Percentiles rank a stretch among this genome's conserved stretches.
Conservation (phyloP, 2,113 vertebrate genomes). For the Thunnus maccoyii region DNA sequence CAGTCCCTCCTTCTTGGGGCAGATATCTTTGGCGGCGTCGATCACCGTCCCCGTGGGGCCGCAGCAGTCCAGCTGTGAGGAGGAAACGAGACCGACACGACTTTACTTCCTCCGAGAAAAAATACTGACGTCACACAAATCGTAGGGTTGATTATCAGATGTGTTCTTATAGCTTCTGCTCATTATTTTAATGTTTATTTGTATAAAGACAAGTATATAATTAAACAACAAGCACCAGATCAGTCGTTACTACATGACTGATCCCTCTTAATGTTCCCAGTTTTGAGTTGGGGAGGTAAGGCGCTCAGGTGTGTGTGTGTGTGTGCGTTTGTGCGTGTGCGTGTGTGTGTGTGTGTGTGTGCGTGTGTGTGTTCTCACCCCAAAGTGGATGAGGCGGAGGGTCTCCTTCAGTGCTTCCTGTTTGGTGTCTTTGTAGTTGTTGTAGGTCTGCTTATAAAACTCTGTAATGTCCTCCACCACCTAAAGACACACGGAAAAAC, state of each 20-base stretch:
- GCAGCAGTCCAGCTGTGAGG: conserved; percentile 89
- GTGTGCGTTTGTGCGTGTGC: no score
- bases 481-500: conserved; percentile 57
- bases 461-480: conserved; percentile 87
- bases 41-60: conserved; percentile 75
- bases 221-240: no score
- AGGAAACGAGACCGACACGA: not conserved
- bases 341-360: no score
- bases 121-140: no score
- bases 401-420: conserved; percentile 85
- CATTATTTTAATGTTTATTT: no score
- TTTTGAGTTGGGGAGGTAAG: no score
- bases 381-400: conserved; percentile 87
- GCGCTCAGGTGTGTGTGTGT: no score
- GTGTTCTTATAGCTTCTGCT: no score
- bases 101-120: not conserved
- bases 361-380: conserved; percentile 79
- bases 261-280: no score
- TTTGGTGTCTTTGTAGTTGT: conserved; percentile 74
- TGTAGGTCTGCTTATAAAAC: conserved; percentile 89
- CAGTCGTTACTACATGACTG: no score
- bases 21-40: conserved; percentile 85
- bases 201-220: no score
- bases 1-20: conserved; percentile 72
- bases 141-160: not conserved